These are phyloP conservation scores for Mustela nigripes DNA, from an alignment of 2,113 vertebrate species.

Conservation along the genomic window DNA sequence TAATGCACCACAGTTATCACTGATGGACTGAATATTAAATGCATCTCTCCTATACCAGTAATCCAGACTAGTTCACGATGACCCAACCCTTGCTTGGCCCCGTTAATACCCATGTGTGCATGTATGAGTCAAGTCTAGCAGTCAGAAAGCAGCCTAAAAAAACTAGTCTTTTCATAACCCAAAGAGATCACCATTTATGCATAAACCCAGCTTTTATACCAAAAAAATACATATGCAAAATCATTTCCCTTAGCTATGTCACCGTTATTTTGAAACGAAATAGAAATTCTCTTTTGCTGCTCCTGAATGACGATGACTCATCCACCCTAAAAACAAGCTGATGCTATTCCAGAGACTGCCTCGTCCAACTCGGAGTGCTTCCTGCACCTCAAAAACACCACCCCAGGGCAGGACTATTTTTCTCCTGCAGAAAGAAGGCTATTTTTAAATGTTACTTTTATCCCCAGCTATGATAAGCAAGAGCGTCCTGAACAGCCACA, in stretches of 20 bases:
- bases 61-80: not conserved
- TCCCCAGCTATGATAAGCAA: not conserved
- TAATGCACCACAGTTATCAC: constrained; percentile 30
- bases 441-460: constrained; percentile 41
- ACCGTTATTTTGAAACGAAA: constrained; percentile 47
- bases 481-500: not conserved
- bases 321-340: not conserved
- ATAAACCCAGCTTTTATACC: constrained; percentile 41
- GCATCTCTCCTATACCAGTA: not conserved
- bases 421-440: not conserved
- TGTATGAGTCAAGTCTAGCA: not conserved
- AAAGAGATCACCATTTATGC: not conserved
- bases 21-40: constrained; percentile 58
- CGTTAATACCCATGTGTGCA: not conserved
- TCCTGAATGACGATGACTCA: not conserved
- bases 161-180: not conserved
- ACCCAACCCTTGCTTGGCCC: not conserved
- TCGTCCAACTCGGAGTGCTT: not conserved
- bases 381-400: not conserved
- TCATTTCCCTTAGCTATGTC: not conserved
- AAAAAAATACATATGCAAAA: not conserved
- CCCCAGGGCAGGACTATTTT: not conserved
- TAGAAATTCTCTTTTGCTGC: not conserved
- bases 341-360: not conserved
- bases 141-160: constrained; percentile 43